A percentile compares a stretch with the other conserved stretches of the same genome.
Conservation (phyloP, 2,888 invertebrate species). For the Schizotus pectinicornis region DNA sequence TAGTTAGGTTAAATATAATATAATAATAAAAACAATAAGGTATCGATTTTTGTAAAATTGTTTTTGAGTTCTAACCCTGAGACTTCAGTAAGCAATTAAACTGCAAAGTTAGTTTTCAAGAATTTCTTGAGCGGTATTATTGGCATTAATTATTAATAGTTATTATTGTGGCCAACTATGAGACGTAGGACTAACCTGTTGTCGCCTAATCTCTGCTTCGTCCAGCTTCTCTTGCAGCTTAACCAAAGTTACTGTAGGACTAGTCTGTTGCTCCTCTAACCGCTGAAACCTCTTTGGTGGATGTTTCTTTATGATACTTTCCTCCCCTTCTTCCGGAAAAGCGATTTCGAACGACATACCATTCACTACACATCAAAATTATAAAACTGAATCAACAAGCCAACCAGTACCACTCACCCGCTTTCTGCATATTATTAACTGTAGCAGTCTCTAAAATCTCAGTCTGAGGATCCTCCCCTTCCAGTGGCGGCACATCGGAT, state of each 20-base stretch:
- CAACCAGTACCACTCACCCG: slow-evolving; percentile 39
- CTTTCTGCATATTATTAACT: slow-evolving; percentile 52
- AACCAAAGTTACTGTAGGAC: slow-evolving; percentile 63
- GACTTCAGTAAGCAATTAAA: too few species aligned
- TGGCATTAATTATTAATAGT: too few species aligned
- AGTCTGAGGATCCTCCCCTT: slow-evolving; percentile 50
- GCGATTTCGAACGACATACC: slow-evolving; percentile 56
- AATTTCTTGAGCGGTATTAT: too few species aligned
- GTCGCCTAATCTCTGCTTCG: slow-evolving; percentile 74
- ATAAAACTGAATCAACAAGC: background rate
- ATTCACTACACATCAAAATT: slow-evolving; percentile 42
- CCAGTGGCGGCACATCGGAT: slow-evolving; percentile 47
- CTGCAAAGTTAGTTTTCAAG: too few species aligned
- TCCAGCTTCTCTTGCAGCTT: slow-evolving; percentile 74
- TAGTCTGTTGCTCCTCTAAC: slow-evolving; percentile 67
- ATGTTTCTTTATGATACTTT: slow-evolving; percentile 63
- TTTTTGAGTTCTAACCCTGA: too few species aligned
- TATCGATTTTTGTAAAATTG: too few species aligned
- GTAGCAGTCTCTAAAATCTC: slow-evolving; percentile 47
- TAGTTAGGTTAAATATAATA: too few species aligned
- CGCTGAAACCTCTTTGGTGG: slow-evolving; percentile 74
- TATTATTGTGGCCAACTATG: too few species aligned
- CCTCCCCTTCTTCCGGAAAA: slow-evolving; percentile 47
- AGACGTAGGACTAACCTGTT: slow-evolving; percentile 55
- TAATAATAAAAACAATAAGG: too few species aligned